Percentiles rank a stretch among this genome's conserved stretches.
Evolutionary conservation across 2,888 invertebrate genomes (phyloP).

Genomic region (Acholoe squamosa): DNA sequence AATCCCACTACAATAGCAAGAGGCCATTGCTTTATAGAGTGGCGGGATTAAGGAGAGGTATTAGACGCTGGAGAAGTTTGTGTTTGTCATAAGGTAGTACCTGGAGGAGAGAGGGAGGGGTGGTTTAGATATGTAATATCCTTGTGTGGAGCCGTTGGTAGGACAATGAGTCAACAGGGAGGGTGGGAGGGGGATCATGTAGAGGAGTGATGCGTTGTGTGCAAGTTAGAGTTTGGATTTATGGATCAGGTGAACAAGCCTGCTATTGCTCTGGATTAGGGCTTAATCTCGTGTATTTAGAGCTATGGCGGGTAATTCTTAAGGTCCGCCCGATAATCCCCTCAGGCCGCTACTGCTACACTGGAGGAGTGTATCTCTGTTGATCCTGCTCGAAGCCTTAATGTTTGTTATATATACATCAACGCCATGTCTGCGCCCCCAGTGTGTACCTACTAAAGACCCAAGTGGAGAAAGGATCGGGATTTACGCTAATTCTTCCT

Average conservation of each 20-base stretch:
- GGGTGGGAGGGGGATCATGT: background rate
- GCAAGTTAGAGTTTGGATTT: background rate
- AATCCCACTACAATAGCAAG: background rate
- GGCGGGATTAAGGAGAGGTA: background rate
- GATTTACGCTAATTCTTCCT: constrained; percentile 48
- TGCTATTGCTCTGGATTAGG: background rate
- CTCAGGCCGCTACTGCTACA: background rate
- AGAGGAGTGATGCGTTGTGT: background rate
- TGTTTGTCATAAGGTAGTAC: background rate
- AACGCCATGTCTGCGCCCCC: background rate
- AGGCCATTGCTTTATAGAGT: too few relatives aligned
- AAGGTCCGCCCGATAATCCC: background rate
- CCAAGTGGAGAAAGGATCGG: constrained; percentile 25
- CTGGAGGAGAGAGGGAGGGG: background rate
- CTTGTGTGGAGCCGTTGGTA: background rate
- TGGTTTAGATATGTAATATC: constrained; percentile 6
- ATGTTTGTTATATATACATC: background rate
- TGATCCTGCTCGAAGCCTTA: background rate
- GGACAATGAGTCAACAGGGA: background rate
- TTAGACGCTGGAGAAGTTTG: constrained; percentile 4
- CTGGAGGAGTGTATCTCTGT: background rate
- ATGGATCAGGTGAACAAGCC: background rate
- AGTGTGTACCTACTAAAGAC: background rate
- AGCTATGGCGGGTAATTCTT: background rate
- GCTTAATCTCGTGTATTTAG: background rate